Conservation (phyloP, 2,113 vertebrate species). For the Campylomormyrus numenius region DNA sequence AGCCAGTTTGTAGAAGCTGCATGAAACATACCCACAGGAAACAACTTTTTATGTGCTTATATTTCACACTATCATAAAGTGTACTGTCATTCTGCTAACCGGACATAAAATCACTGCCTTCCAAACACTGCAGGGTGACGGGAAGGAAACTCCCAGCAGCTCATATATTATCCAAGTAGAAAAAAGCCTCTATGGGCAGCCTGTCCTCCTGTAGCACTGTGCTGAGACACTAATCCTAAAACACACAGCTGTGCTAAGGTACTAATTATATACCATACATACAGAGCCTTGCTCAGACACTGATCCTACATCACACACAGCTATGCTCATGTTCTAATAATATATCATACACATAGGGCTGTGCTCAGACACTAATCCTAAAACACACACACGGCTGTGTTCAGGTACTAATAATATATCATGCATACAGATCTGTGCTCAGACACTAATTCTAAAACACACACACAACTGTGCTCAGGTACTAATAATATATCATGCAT, state of each 20-base stretch:
- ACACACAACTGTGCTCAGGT: not conserved
- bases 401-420: not conserved
- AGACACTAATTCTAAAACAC: not conserved
- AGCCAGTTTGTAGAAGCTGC: conserved; percentile 11
- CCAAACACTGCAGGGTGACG: not conserved
- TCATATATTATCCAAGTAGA: not conserved
- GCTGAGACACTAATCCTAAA: not conserved
- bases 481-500: not conserved
- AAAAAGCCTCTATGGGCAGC: not conserved
- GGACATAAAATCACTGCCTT: not conserved
- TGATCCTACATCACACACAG: not conserved
- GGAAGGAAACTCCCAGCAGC: not conserved
- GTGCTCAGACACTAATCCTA: not conserved
- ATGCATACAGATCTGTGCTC: not conserved
- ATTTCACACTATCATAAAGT: conserved; percentile 10
- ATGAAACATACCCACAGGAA: conserved; percentile 8
- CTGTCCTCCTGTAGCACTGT: not conserved
- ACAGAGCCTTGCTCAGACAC: too few species aligned
- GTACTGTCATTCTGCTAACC: not conserved
- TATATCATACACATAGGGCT: not conserved
- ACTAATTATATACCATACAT: not conserved
- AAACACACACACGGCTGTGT: not conserved
- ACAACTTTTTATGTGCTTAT: not conserved
- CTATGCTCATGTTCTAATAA: not conserved
- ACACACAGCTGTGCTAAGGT: not conserved